Conservation (phyloP, 2,888 invertebrate genomes). For the Bruchidius siliquastri region DNA sequence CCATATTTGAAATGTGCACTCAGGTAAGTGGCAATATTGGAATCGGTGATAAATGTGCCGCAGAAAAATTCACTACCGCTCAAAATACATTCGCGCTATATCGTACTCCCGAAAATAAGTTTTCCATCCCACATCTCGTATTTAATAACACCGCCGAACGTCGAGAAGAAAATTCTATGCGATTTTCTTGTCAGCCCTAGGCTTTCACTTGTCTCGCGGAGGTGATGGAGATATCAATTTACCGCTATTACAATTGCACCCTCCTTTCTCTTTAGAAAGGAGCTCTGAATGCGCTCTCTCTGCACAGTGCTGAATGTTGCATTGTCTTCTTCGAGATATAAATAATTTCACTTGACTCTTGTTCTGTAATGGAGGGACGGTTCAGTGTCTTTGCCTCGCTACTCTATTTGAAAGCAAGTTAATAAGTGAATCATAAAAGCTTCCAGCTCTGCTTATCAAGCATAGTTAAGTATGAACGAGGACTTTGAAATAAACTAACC, state of each 20-base stretch:
- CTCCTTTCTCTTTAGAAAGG: not conserved
- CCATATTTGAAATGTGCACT: not conserved
- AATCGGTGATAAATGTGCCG: not conserved
- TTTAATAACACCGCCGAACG: not conserved
- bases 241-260: conserved; percentile 7
- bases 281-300: not conserved
- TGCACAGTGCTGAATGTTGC: not conserved
- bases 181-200: conserved; percentile 13
- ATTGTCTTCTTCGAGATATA: not conserved
- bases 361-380: not conserved
- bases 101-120: not conserved
- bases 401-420: not conserved
- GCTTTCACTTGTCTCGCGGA: conserved; percentile 12
- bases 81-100: not conserved
- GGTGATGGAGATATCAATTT: conserved; percentile 14
- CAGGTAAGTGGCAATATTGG: not conserved
- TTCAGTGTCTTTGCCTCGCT: not conserved
- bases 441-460: not conserved
- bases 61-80: not conserved
- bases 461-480: no score
- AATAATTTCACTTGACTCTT: not conserved
- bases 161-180: conserved; percentile 4
- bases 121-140: not conserved
- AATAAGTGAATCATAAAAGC: not conserved
- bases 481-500: no score